Percentiles rank a stretch among this genome's conserved stretches.
Evolutionary conservation across 2,113 vertebrate genomes (phyloP).

Genomic region (Onychostoma macrolepis): DNA sequence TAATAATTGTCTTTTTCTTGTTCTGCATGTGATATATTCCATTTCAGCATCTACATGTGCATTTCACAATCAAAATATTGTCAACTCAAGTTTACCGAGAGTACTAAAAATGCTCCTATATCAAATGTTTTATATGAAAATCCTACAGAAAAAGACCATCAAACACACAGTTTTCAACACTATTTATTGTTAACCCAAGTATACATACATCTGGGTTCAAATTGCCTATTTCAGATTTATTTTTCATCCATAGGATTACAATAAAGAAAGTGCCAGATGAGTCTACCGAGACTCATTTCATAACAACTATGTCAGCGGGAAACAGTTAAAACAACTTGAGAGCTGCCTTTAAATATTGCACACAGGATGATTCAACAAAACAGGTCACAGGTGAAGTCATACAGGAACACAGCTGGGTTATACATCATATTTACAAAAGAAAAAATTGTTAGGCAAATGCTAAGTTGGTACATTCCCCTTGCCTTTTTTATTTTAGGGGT

Average conservation of each 20-base stretch:
- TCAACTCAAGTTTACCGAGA: background rate
- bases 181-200: slow-evolving; percentile 48
- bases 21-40: background rate
- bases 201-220: slow-evolving; percentile 35
- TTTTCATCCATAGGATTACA: slow-evolving; percentile 61
- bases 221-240: slow-evolving; percentile 44
- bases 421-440: background rate
- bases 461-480: slow-evolving; percentile 10
- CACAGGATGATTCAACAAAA: slow-evolving; percentile 38
- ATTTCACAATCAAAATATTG: background rate
- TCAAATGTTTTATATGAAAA: background rate
- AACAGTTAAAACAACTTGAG: slow-evolving; percentile 35
- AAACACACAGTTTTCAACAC: background rate
- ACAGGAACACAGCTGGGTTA: slow-evolving; percentile 26
- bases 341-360: slow-evolving; percentile 65
- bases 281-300: slow-evolving; percentile 43
- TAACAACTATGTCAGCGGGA: slow-evolving; percentile 43
- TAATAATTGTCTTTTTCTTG: background rate
- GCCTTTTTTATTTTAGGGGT: background rate
- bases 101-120: background rate
- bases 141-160: background rate
- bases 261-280: slow-evolving; percentile 65
- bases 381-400: slow-evolving; percentile 51
- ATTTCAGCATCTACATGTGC: too few species aligned
- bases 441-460: background rate